Evolutionary conservation across 2,888 invertebrate species (phyloP).

Genomic region (Drosophila setosimentum): DNA sequence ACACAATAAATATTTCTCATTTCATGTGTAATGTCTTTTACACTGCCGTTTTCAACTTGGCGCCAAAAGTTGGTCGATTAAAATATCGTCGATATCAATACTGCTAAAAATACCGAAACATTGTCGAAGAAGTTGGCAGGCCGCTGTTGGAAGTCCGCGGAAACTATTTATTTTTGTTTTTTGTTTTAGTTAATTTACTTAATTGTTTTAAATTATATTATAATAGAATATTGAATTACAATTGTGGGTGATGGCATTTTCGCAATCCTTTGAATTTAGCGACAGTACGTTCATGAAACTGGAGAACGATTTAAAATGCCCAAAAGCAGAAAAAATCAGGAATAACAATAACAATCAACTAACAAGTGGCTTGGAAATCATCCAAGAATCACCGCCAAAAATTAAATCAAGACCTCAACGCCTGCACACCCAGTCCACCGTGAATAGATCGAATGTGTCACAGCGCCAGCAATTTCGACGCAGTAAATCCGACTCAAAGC

Average conservation of each 20-base stretch:
- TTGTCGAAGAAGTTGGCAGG: slow-evolving; percentile 27
- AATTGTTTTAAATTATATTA: slow-evolving; percentile 6
- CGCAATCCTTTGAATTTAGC: slow-evolving; percentile 83
- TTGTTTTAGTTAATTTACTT: slow-evolving; percentile 6
- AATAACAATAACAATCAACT: slow-evolving; percentile 18
- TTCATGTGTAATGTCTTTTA: neutral
- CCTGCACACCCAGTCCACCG: slow-evolving; percentile 14
- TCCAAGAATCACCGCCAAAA: slow-evolving; percentile 82
- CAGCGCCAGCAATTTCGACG: slow-evolving; percentile 43
- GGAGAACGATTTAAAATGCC: slow-evolving; percentile 71
- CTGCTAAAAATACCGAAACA: neutral
- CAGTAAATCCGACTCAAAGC: slow-evolving; percentile 48
- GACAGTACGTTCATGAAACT: slow-evolving; percentile 82
- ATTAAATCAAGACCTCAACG: slow-evolving; percentile 28
- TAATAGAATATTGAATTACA: slow-evolving; percentile 8
- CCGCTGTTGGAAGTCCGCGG: slow-evolving; percentile 24
- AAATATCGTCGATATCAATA: neutral
- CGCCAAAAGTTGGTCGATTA: neutral
- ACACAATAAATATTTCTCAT: no score
- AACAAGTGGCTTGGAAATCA: slow-evolving; percentile 59
- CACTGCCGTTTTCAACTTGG: neutral
- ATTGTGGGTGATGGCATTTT: slow-evolving; percentile 78
- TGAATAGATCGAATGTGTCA: slow-evolving; percentile 24
- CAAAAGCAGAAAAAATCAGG: slow-evolving; percentile 28
- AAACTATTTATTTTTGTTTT: slow-evolving; percentile 25